These are phyloP conservation scores for Barypeithes pellucidus DNA, from an alignment of 2,888 invertebrate species.

Conservation along the genomic window DNA sequence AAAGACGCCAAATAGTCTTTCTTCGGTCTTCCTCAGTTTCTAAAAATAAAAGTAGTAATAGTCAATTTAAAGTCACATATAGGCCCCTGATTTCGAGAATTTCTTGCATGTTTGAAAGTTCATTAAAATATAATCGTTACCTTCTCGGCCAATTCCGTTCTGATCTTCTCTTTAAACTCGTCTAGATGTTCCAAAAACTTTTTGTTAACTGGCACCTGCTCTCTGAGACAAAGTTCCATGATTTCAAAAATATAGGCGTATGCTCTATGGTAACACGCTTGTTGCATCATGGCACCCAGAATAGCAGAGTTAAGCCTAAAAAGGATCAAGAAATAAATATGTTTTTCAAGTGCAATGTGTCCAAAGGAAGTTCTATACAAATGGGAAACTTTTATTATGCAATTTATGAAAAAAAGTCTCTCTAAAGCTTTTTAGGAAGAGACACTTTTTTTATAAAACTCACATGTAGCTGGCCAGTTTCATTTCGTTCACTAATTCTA, in stretches of 20 bases:
- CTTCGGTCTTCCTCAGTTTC: constrained; percentile 57
- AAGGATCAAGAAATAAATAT: constrained; percentile 58
- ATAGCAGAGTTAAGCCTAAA: constrained; percentile 83
- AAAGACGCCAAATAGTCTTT: constrained; percentile 70
- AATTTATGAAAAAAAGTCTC: neutral
- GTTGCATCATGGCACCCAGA: constrained; percentile 80
- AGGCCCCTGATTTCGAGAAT: no score
- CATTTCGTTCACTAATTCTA: constrained; percentile 81
- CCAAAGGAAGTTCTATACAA: no score
- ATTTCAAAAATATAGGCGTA: constrained; percentile 81
- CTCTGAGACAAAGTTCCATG: constrained; percentile 77
- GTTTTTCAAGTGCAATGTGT: no score
- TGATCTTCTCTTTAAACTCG: constrained; percentile 75
- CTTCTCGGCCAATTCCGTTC: constrained; percentile 71
- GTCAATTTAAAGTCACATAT: no score
- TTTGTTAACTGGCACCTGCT: constrained; percentile 77
- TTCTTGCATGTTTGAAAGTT: no score
- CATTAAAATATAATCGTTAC: no score
- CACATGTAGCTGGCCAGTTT: constrained; percentile 78
- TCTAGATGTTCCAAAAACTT: constrained; percentile 78
- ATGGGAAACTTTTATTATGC: no score
- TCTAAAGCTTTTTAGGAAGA: no score
- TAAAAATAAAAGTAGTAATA: constrained; percentile 37
- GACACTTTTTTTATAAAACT: no score
- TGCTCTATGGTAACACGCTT: constrained; percentile 76